These are phyloP conservation scores for Meloidogyne hapla DNA, from an alignment of 1,140 invertebrate genomes.

Conservation along the genomic window DNA sequence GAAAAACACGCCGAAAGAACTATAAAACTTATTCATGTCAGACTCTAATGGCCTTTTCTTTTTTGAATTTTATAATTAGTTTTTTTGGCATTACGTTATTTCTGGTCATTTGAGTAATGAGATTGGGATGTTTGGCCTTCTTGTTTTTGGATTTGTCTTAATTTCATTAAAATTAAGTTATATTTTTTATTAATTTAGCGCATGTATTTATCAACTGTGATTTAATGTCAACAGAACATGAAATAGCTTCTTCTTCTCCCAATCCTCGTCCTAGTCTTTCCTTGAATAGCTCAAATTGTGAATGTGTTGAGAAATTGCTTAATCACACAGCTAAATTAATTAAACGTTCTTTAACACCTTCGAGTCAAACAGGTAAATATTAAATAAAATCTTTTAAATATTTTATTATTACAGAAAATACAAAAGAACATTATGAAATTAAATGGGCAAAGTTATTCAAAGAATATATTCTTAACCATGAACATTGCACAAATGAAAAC, in stretches of 20 bases:
- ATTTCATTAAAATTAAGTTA: no score
- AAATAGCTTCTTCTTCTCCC: not conserved
- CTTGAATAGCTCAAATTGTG: conserved; percentile 26
- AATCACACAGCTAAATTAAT: conserved; percentile 40
- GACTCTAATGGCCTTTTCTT: no score
- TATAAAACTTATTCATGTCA: no score
- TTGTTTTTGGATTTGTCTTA: no score
- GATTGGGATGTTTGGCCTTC: no score
- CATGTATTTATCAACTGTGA: not conserved
- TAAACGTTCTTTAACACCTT: not conserved
- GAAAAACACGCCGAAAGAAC: no score
- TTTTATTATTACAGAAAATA: not conserved
- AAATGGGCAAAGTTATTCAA: conserved; percentile 53
- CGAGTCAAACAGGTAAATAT: not conserved
- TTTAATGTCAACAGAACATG: not conserved
- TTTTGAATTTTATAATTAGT: no score
- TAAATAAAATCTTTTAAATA: not conserved
- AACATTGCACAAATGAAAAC: conserved; percentile 44
- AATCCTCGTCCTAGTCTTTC: not conserved
- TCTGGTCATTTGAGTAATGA: no score
- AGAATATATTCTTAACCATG: conserved; percentile 47
- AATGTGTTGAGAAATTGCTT: conserved; percentile 40
- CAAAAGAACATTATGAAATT: conserved; percentile 6
- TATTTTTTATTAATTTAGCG: no score
- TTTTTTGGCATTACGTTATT: no score